A percentile compares a stretch with the other conserved stretches of the same genome.
Evolutionary conservation across 2,113 vertebrate genomes (phyloP).

Genomic region (Nothoprocta pentlandii): DNA sequence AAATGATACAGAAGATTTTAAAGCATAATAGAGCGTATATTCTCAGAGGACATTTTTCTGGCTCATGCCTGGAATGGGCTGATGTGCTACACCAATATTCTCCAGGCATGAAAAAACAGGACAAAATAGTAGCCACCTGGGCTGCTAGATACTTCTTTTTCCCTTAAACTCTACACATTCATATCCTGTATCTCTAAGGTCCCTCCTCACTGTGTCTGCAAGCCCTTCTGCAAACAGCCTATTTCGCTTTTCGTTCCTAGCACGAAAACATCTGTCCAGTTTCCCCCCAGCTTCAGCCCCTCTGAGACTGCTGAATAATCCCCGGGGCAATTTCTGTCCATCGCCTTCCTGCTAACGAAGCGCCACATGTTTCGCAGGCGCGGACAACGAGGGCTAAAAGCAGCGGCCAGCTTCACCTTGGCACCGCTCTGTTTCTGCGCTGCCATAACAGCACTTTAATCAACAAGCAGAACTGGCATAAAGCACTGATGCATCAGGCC

Average conservation of each 20-base stretch:
- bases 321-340: not conserved
- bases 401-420: slow-evolving; percentile 45
- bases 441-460: slow-evolving; percentile 55
- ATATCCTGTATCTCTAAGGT: not conserved
- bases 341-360: not conserved
- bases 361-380: slow-evolving; percentile 1
- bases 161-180: not conserved
- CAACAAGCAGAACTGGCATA: slow-evolving; percentile 53
- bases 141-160: not conserved
- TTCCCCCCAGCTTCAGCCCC: not conserved
- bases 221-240: not conserved
- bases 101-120: not conserved
- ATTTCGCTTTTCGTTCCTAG: not conserved
- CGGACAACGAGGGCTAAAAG: not conserved
- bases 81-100: not conserved
- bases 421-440: not conserved
- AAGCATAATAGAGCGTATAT: not conserved
- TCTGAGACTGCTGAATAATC: not conserved
- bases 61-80: not conserved
- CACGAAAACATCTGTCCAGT: not conserved
- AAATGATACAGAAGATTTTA: not conserved
- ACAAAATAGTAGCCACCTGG: not conserved
- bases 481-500: slow-evolving; percentile 60
- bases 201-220: not conserved
- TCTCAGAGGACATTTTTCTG: not conserved